Evolutionary conservation across 2,797 vertebrate species (phyloP).

Genomic region (Pteropus rufus): DNA sequence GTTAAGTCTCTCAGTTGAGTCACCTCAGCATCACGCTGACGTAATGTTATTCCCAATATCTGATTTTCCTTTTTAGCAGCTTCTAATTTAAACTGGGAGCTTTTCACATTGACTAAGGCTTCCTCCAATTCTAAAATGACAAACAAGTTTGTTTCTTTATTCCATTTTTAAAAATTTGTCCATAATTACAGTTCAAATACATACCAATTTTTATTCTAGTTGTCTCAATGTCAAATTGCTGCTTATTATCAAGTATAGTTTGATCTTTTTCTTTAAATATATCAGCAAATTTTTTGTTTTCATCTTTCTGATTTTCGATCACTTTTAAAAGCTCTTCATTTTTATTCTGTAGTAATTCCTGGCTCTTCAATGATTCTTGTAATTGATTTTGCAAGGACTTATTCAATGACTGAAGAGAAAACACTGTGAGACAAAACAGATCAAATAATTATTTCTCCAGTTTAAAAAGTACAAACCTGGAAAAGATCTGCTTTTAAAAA

Average conservation of each 20-base stretch:
- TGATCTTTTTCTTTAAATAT: conserved; percentile 84
- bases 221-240: conserved; percentile 82
- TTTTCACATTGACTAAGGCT: conserved; percentile 84
- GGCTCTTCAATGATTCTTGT: conserved; percentile 80
- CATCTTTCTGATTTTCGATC: conserved; percentile 82
- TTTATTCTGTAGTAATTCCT: conserved; percentile 87
- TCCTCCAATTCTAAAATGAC: conserved; percentile 81
- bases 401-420: conserved; percentile 85
- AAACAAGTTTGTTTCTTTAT: conserved; percentile 4
- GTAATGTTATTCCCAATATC: conserved; percentile 84
- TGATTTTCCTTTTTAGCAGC: conserved; percentile 86
- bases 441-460: background rate
- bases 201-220: conserved; percentile 85
- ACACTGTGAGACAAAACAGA: conserved; percentile 78
- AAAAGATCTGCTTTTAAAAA: conserved; percentile 1
- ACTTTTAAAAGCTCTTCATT: conserved; percentile 85
- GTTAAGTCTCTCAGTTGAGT: conserved; percentile 84
- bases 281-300: conserved; percentile 79
- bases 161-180: conserved; percentile 21
- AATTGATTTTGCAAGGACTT: conserved; percentile 87
- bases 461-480: conserved; percentile 3
- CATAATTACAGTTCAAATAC: conserved; percentile 41
- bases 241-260: conserved; percentile 83
- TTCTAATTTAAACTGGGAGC: conserved; percentile 84
- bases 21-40: conserved; percentile 88